Evolutionary conservation across 2,797 vertebrate species (phyloP).

Genomic region (Iguana delicatissima): DNA sequence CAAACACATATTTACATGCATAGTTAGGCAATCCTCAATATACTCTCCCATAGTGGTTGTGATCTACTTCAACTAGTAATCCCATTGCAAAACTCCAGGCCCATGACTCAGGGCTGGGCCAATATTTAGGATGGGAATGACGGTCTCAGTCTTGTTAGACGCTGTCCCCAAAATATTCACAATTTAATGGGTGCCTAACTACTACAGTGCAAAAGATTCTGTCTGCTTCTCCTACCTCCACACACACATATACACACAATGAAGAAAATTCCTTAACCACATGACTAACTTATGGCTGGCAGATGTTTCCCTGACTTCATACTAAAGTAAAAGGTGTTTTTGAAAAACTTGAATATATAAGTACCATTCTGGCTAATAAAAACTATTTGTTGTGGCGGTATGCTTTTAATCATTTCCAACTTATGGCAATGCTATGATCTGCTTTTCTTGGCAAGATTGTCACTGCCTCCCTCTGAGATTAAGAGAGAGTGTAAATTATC

Average conservation of each 20-base stretch:
- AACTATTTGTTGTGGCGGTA: not conserved
- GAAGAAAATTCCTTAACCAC: not conserved
- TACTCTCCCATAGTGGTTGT: not conserved
- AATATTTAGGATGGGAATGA: not conserved
- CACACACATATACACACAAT: not conserved
- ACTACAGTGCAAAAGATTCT: not conserved
- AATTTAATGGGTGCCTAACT: not conserved
- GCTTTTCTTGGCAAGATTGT: too few relatives aligned
- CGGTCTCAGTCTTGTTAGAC: not conserved
- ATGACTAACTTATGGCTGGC: not conserved
- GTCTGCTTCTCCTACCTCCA: not conserved
- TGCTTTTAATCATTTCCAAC: too few relatives aligned
- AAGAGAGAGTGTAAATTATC: too few relatives aligned
- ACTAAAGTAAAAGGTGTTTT: not conserved
- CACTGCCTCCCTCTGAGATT: too few relatives aligned
- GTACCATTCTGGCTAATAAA: not conserved
- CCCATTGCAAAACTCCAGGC: not conserved
- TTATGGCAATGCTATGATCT: too few relatives aligned
- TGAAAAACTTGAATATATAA: not conserved
- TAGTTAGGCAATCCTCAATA: not conserved
- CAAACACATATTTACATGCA: too few relatives aligned
- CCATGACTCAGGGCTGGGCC: not conserved
- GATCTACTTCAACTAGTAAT: not conserved
- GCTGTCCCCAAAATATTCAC: not conserved
- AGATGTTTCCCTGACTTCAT: not conserved